A percentile compares a stretch with the other conserved stretches of the same genome.
phyloP scores from a whole-genome alignment of 2,888 invertebrate genomes.

The Amphipoea oculea region DNA sequence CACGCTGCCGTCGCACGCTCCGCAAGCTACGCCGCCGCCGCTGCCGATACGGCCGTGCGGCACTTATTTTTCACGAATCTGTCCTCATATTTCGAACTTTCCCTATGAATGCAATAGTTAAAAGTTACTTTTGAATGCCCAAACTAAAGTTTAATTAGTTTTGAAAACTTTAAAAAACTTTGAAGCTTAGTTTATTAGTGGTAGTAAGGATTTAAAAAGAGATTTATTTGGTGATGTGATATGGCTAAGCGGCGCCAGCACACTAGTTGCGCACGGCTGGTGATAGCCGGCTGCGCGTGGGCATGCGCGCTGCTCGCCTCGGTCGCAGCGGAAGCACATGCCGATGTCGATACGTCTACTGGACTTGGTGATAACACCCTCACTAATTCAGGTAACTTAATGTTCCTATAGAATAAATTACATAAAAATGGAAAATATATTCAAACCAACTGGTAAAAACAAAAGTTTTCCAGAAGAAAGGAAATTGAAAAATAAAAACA shows the following conservation, averaged over 20 bases:
- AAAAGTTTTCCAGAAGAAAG: neutral
- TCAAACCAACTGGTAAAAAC: neutral
- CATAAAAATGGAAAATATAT: neutral
- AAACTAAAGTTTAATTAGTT: conserved; percentile 43
- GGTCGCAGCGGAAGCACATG: conserved; percentile 77
- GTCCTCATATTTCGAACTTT: conserved; percentile 44
- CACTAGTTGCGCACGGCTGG: conserved; percentile 71
- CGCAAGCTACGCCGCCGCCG: conserved; percentile 55
- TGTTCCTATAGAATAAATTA: neutral
- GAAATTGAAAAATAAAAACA: neutral
- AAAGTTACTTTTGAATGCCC: conserved; percentile 52
- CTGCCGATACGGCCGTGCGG: conserved; percentile 61
- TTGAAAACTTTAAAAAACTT: conserved; percentile 59
- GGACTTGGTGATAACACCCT: conserved; percentile 88
- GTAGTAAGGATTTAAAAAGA: conserved; percentile 54
- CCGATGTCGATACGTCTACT: conserved; percentile 88
- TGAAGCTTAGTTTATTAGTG: conserved; percentile 64
- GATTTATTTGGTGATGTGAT: conserved; percentile 85
- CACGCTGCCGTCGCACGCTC: conserved; percentile 71
- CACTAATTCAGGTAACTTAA: conserved; percentile 84
- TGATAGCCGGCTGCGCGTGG: conserved; percentile 84
- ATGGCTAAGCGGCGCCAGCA: conserved; percentile 81
- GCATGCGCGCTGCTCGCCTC: conserved; percentile 83
- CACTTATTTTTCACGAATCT: conserved; percentile 63
- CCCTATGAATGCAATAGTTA: conserved; percentile 36